Base-by-base conservation (phyloP, 2,888 invertebrate species). In the Xanthorhoe spadicearia region DNA sequence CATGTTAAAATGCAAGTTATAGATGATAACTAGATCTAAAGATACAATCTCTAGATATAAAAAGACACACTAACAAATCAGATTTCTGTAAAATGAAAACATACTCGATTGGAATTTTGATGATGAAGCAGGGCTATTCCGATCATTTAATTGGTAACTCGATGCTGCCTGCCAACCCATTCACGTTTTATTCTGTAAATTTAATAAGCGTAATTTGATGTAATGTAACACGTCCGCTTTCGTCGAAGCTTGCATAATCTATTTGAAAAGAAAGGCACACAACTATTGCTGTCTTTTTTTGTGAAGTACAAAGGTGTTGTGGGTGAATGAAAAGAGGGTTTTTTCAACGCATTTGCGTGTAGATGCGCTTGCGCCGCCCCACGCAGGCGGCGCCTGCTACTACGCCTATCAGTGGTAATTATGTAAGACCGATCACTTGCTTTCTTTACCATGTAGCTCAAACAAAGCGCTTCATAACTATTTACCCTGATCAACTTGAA, bases 361-460 rank as follows among this genome's bases (percentile, higher is more conserved):
- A 60, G 7, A 32, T 63, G 78, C 75, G 79, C 77, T 75, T 72
- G 82, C 82, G 77, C 82, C 80, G 78, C 80, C 82, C 76, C 74
- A 69, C 73, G 74, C 78, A 75, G 78, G 81, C 80, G 74, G 78
- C 77, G 76, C 80, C 78, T 68, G 61, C 57, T 70, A 69, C 70
- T 67, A 73, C 76, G 78, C 77, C 76, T 78, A 78, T 77, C 74
- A 46, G 43, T 51, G 23, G 23, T 68, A 78, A 79, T 81, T 78
- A 80, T 71, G 74, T 71, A 73, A 53, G 65, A 62, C 58, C 62
- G 61, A 70, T 57, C 58, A 69, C 23, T 67, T 55, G 52, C 57
- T 72, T 71, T 64, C 35, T 4, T 28, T 19, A 50, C 13, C 46
- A 17, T 13, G n/a, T 28, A 61, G 23, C 15, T 50, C 5, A 50